Conservation (phyloP, 1,140 invertebrate species). For the Drosophila ambigua region DNA sequence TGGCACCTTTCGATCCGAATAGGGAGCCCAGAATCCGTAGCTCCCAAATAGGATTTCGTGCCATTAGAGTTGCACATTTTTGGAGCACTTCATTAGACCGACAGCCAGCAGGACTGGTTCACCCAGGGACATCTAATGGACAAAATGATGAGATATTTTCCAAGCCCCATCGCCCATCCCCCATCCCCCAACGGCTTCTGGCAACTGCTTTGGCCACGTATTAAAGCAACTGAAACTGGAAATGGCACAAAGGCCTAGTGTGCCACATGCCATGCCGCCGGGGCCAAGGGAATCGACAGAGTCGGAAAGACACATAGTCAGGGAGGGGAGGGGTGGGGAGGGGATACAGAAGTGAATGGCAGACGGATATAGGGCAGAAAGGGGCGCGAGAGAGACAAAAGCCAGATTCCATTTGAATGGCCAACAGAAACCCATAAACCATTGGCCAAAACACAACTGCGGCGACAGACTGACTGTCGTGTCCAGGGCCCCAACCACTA, state of each 20-base stretch:
- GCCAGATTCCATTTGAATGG: slow-evolving; percentile 48
- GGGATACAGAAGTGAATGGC: not conserved
- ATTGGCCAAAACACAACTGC: slow-evolving; percentile 46
- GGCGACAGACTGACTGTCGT: slow-evolving; percentile 45
- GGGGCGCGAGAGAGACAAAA: slow-evolving; percentile 23
- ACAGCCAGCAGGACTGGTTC: not conserved
- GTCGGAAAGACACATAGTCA: slow-evolving; percentile 24
- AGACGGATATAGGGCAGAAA: not conserved
- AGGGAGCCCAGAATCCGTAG: too few species aligned
- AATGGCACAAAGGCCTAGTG: slow-evolving; percentile 31
- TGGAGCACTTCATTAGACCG: too few species aligned
- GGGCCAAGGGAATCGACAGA: slow-evolving; percentile 27
- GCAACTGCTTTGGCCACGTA: slow-evolving; percentile 2
- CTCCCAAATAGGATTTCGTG: too few species aligned
- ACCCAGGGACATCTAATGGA: not conserved
- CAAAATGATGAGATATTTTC: slow-evolving; percentile 7
- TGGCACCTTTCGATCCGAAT: too few species aligned
- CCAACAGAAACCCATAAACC: slow-evolving; percentile 43
- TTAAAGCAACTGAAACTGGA: slow-evolving; percentile 24
- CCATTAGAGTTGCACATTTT: too few species aligned
- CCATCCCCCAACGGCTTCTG: too few species aligned
- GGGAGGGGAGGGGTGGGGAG: too few species aligned
- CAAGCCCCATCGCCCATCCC: not conserved
- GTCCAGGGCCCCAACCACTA: not conserved
- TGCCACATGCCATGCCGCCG: slow-evolving; percentile 12